These are phyloP conservation scores for Halichoeres trimaculatus DNA, from an alignment of 2,113 vertebrate species.

Conservation along the genomic window DNA sequence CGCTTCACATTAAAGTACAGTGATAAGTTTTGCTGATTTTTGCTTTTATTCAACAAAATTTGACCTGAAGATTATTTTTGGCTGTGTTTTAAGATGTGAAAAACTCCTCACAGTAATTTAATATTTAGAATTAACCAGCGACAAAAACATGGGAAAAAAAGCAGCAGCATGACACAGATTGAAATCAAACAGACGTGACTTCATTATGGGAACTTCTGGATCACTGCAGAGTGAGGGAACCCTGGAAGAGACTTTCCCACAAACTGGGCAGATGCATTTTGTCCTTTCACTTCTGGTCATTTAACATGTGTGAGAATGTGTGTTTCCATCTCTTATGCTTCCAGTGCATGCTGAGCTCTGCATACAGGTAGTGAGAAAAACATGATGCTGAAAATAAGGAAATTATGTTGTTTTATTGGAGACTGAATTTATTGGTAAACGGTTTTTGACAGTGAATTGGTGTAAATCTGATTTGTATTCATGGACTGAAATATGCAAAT, in stretches of 20 bases:
- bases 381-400: slow-evolving; percentile 1
- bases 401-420: background rate
- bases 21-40: too few species aligned
- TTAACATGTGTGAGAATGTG: background rate
- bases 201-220: slow-evolving; percentile 39
- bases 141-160: too few species aligned
- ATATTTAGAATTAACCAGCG: too few species aligned
- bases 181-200: background rate
- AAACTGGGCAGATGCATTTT: background rate
- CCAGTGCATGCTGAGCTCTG: slow-evolving; percentile 42
- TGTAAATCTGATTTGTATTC: slow-evolving; percentile 15
- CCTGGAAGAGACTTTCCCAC: slow-evolving; percentile 1
- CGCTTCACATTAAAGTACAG: too few species aligned
- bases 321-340: slow-evolving; percentile 25
- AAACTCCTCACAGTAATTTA: too few species aligned
- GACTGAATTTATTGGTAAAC: background rate
- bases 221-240: slow-evolving; percentile 52
- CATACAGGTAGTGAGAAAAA: background rate
- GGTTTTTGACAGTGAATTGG: slow-evolving; percentile 12
- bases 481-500: slow-evolving; percentile 6
- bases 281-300: background rate
- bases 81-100: too few species aligned
- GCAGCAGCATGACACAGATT: too few species aligned
- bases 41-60: too few species aligned
- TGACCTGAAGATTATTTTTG: too few species aligned